Percentiles rank a stretch among this genome's conserved stretches.
phyloP scores from a whole-genome alignment of 2,797 vertebrate species.

The Geotria australis region DNA sequence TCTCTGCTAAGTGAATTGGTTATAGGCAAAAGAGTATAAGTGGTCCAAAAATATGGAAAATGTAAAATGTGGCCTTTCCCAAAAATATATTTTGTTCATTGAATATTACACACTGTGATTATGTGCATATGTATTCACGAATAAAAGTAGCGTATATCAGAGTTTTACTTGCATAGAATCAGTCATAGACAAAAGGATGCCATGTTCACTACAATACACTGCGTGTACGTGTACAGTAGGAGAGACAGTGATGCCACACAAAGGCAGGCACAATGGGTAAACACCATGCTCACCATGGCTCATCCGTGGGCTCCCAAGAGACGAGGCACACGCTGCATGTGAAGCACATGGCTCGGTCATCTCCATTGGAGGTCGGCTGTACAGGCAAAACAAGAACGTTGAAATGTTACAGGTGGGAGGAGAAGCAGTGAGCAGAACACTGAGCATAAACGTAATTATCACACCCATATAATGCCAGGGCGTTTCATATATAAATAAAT shows the following conservation, averaged over 20 bases:
- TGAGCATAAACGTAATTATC: background rate
- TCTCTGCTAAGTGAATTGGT: no score
- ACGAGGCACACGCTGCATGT: conserved; percentile 95
- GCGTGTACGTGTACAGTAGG: no score
- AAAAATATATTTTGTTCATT: no score
- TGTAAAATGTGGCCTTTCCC: no score
- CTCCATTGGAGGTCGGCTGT: conserved; percentile 81
- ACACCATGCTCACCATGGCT: conserved; percentile 36
- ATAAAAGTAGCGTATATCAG: background rate
- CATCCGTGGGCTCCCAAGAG: conserved; percentile 97
- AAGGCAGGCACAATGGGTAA: no score
- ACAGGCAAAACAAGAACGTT: conserved; percentile 2
- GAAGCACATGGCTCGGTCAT: conserved; percentile 97
- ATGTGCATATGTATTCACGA: background rate
- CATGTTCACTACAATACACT: no score
- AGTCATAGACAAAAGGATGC: background rate
- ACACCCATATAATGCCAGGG: background rate
- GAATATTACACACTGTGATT: background rate
- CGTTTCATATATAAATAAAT: background rate
- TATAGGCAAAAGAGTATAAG: no score
- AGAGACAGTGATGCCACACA: no score
- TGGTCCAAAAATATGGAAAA: no score
- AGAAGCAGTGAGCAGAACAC: background rate
- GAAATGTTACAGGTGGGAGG: background rate
- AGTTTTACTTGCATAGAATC: background rate